Evolutionary conservation across 2,797 vertebrate genomes (phyloP), one percentile per base, ranked within the genome.

Genomic region (Phyllotis vaccarum): DNA sequence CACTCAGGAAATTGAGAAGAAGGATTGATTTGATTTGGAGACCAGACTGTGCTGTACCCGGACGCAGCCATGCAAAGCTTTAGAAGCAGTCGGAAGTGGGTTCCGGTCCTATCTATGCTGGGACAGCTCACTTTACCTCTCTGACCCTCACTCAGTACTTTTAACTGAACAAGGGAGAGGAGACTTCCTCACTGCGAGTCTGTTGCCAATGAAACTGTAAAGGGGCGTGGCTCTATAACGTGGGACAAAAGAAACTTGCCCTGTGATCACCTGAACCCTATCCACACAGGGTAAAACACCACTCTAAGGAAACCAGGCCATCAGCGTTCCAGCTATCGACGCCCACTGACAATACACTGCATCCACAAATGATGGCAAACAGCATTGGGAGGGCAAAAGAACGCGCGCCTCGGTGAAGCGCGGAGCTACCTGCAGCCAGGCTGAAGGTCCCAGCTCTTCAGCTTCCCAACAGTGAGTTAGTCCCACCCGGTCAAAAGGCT

Each of bases 171-270:
- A 3, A 22, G 0, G 17, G 34, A n/a, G 29, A 78, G 72, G 66
- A 56, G 56, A 13, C 56, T n/a, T 79, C 66, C 68, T 46, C 7
- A 16, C 34, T 27, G 37, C 43, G 29, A 29, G 66, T 14, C 43
- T n/a, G 66, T 24, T 2, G 66, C 56, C 72, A 40, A 81, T 3
- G 74, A 81, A 49, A 27, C 1, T 2, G 2, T 0, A 31, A 82
- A 95, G 95, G 62, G 95, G 88, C 0, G 68, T 87, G 96, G 58
- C 60, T 75, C 72, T 43, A 29, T 54, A 29, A 74, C 0, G 24
- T 13, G 3, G 27, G 11, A 54, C 72, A 22, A 82, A 43, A 85
- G 3, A 21, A 87, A 66, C 80, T n/a, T 16, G 13, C 43, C 2
- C 19, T 16, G 17, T 37, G 37, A 34, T 43, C 21, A 24, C 24